Evolutionary conservation across 2,888 invertebrate species (phyloP), one percentile per base, ranked within the genome.

Genomic region (Apotomis betuletana): DNA sequence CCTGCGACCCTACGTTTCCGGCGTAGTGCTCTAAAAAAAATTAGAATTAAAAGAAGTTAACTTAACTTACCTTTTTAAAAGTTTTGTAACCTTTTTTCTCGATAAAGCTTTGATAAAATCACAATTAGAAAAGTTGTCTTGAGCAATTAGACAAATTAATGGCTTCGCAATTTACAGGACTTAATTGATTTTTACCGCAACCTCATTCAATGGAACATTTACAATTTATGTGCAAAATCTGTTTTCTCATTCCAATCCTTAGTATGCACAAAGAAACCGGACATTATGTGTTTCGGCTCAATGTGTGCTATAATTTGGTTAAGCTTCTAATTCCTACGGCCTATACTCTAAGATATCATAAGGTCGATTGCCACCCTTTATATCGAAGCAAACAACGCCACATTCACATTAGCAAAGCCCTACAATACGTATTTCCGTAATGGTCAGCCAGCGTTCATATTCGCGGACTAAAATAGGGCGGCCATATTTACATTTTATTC

Each of bases 401-500:
- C 6, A 10, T 38, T 52, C 9, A n/a, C 6, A 52, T 15, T 15
- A 5, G n/a, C 38, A 12, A 57, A 38, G 59, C 70, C 27, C 55
- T 38, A 15, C 69, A 3, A 41, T 5, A 41, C 6, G 49, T 59
- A 52, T 65, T 61, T 70, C 70, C 67, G 51, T 67, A 70, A 67
- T 67, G 57, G 71, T 62, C 62, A 67, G 44, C 55, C 57, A 44
- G n/a, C 36, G 41, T 41, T 49, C 60, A 59, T 55, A 51, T 65
- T 70, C 38, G 57, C 54, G 5, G 62, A 65, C 55, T 67, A 51
- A 67, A 71, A 71, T 67, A 67, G 67, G 71, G 8, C 61, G 55
- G 15, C 61, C 61, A 52, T 71, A 71, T 71, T 71, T 71, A 62
- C 71, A 70, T 70, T 70, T 67, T 54, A 57, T 67, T 62, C 13